Conservation (phyloP, 2,888 invertebrate genomes). For the Podabrus alpinus region DNA sequence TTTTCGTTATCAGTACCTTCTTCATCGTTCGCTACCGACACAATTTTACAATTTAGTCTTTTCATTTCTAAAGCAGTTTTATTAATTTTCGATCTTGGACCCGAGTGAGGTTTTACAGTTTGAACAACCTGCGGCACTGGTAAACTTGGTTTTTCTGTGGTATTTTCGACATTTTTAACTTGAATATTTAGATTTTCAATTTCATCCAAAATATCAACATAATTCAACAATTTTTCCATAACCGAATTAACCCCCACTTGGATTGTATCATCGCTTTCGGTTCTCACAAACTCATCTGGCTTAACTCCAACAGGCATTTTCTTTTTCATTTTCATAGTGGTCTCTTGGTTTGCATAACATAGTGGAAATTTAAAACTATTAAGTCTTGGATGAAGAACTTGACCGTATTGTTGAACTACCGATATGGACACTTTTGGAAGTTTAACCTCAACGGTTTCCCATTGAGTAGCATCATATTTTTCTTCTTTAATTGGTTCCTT, state of each 20-base stretch:
- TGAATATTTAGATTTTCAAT: constrained; percentile 50
- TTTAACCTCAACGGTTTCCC: constrained; percentile 55
- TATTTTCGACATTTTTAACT: constrained; percentile 42
- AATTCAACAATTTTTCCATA: constrained; percentile 34
- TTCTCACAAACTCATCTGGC: constrained; percentile 25
- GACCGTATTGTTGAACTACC: constrained; percentile 57
- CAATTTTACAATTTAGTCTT: constrained; percentile 69
- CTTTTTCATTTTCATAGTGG: constrained; percentile 58
- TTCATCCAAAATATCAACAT: constrained; percentile 27
- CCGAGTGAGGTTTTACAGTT: constrained; percentile 2
- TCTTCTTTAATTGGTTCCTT: constrained; percentile 37
- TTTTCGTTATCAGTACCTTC: constrained; percentile 43
- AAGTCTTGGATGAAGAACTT: constrained; percentile 54
- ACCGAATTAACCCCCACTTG: constrained; percentile 51
- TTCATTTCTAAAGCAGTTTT: constrained; percentile 58
- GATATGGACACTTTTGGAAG: constrained; percentile 60
- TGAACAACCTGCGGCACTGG: background rate
- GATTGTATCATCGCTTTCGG: background rate
- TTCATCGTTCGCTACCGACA: constrained; percentile 55
- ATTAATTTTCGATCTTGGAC: constrained; percentile 15
- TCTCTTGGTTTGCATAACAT: constrained; percentile 63
- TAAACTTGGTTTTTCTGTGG: background rate
- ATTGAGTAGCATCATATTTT: constrained; percentile 53
- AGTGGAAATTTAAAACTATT: constrained; percentile 61
- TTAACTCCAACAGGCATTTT: background rate